Evolutionary conservation across 2,888 invertebrate genomes (phyloP), one percentile per base, ranked within the genome.

Genomic region (Sesia bembeciformis): DNA sequence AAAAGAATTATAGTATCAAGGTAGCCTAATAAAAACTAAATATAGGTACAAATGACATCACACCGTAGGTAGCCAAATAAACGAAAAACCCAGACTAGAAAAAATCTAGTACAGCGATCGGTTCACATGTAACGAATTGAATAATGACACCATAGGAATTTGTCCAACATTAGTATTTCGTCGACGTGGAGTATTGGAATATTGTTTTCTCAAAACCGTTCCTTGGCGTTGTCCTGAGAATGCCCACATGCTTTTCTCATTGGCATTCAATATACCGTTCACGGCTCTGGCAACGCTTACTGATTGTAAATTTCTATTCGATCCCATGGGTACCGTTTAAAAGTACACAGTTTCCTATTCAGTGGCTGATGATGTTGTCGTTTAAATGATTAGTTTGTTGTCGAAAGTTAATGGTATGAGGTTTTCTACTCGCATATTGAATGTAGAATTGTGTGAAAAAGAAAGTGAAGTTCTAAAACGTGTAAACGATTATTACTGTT

Each of bases 161-260:
- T 70, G 74, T 75, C 55, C 53, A 57, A 62, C 71, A 81, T 87
- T 81, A 72, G 76, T 78, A 88, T 82, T 81, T 76, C 60, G 70
- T 66, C 54, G 62, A 70, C 81, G 79, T 79, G 64, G 60, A 43
- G 65, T 74, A 81, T 82, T 67, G 76, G 84, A 81, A 86, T 72
- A 86, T 81, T 78, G 84, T 87, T 81, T 86, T 86, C 86, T 84
- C 72, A 83, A 87, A 86, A 87, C 83, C 78, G 84, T 85, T 84
- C 77, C 74, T 80, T 79, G 78, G 82, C 78, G 71, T 74, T 72
- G 78, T 73, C 76, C 76, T 78, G 83, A 81, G 86, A 84, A 87
- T 55, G 58, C 76, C 66, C 72, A 72, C 73, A 66, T 67, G 65
- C 62, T 62, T 57, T 52, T 56, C 68, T 73, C 68, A 79, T 88